Evolutionary conservation across 2,113 vertebrate genomes (phyloP).

Genomic region (Apodemus sylvaticus): DNA sequence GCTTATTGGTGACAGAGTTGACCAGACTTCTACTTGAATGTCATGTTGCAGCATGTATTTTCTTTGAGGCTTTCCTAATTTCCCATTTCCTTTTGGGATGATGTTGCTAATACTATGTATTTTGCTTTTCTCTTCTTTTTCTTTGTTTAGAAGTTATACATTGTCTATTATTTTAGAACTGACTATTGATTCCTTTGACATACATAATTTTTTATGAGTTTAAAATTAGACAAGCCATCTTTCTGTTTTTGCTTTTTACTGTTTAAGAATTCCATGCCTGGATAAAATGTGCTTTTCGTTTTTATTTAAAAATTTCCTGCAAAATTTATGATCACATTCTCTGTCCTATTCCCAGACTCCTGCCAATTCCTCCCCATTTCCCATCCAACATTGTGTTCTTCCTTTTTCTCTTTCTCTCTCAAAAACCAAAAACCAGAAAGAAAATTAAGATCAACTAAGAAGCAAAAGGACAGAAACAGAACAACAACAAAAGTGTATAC

Average conservation of each 20-base stretch:
- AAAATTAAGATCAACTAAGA: not conserved
- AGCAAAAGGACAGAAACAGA: not conserved
- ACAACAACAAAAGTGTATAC: not conserved
- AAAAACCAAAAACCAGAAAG: not conserved
- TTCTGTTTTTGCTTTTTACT: not conserved
- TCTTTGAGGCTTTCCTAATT: not conserved
- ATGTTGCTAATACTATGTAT: not conserved
- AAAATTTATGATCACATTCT: not conserved
- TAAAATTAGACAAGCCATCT: not conserved
- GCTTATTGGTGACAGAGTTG: not conserved
- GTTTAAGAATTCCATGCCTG: no score
- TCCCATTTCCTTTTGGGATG: not conserved
- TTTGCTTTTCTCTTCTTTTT: not conserved
- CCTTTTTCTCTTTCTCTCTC: not conserved
- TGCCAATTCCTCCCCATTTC: not conserved
- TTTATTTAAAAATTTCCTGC: not conserved
- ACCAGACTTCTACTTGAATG: not conserved
- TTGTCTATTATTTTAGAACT: slow-evolving; percentile 4
- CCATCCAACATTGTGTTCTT: not conserved
- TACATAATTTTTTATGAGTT: not conserved
- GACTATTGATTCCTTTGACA: not conserved
- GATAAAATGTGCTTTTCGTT: not conserved
- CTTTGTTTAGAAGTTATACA: not conserved
- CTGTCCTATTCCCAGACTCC: not conserved
- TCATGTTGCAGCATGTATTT: not conserved